These are phyloP conservation scores for Thymallus thymallus DNA, from an alignment of 2,113 vertebrate species.

Conservation along the genomic window DNA sequence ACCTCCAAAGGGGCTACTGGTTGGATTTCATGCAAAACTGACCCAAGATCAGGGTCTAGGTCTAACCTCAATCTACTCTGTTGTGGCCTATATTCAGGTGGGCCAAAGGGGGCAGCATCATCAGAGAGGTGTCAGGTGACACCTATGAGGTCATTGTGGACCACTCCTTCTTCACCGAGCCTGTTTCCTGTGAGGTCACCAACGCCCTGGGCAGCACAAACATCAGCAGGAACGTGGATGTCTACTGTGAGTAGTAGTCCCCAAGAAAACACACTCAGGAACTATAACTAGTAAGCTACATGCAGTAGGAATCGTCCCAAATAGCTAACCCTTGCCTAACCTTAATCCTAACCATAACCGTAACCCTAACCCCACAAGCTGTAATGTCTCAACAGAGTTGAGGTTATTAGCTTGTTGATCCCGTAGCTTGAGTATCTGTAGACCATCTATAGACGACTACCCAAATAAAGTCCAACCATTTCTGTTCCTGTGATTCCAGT, in stretches of 20 bases:
- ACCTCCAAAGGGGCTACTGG: no score
- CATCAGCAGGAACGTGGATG: constrained; percentile 88
- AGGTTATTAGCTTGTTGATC: no score
- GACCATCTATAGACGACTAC: no score
- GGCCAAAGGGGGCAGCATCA: constrained; percentile 85
- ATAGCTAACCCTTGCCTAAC: no score
- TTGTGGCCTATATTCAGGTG: constrained; percentile 71
- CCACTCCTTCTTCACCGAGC: constrained; percentile 87
- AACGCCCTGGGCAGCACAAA: constrained; percentile 89
- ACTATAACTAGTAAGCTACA: not conserved
- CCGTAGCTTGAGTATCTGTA: no score
- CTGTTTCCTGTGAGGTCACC: constrained; percentile 89
- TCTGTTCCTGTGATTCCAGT: constrained; percentile 64
- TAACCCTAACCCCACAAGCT: no score
- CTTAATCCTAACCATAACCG: no score
- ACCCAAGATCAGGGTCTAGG: no score
- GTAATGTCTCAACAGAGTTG: no score
- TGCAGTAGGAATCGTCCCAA: no score
- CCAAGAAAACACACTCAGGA: not conserved
- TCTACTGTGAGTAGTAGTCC: constrained; percentile 82
- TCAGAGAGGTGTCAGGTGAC: constrained; percentile 82
- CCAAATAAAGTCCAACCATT: not conserved
- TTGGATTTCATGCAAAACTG: no score
- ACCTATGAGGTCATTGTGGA: constrained; percentile 84
- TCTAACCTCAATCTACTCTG: not conserved